Base-by-base conservation (phyloP, 2,113 vertebrate genomes). In the Ophiodon elongatus region DNA sequence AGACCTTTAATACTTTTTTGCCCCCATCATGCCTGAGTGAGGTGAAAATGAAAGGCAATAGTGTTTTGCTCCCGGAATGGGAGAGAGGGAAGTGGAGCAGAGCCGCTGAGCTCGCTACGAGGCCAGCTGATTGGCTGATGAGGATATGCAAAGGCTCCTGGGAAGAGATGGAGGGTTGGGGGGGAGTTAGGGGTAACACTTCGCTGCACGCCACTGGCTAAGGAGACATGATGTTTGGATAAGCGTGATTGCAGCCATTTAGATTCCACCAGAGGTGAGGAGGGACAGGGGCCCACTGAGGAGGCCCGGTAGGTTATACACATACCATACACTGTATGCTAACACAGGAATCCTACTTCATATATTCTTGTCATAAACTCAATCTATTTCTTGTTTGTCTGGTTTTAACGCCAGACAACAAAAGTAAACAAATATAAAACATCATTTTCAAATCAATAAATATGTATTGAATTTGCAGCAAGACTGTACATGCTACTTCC, bases 1-100 rank as follows among this genome's bases (percentile, higher is more conserved):
- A 73, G 60, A 77, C 54, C 54, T 74, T 91, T 85, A 45, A 80
- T 74, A 39, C 60, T 47, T 59, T 64, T 45, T n/a, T 62, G 2
- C 2, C 4, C 17, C 15, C 8, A 17, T 77, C 73, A 78, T 62
- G 63, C 65, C 45, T 73, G 82, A 88, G 29, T 69, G 75, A 82
- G 80, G 81, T 83, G 84, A 89, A 83, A 87, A 90, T 91, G 73
- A 84, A 84, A 78, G 72, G 84, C 73, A 87, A 86, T 62, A 43
- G 72, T 68, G 64, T 88, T 72, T 84, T 77, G 75, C 39, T 84
- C 71, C 64, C 4, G n/a, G 70, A 73, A 68, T 45, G 65, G 66
- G 74, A 84, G 50, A 66, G 39, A 47, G n/a, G 69, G 64, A 79
- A 83, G 63, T 80, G 75, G 78, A 82, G 80, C 71, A 65, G 69